Evolutionary conservation across 2,797 vertebrate species (phyloP).

Genomic region (Spheniscus humboldti): DNA sequence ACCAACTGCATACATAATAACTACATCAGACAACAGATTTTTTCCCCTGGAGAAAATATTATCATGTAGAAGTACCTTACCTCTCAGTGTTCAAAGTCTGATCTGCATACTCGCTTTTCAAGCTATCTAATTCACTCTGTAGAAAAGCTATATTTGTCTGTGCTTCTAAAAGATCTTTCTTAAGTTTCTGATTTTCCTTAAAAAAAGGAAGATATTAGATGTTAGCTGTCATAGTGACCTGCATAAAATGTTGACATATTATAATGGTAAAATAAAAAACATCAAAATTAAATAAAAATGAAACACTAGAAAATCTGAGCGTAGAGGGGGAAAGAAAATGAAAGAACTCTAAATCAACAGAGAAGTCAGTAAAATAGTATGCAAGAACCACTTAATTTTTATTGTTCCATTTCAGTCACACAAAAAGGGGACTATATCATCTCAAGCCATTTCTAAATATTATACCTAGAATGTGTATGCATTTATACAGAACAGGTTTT

Average conservation of each 20-base stretch:
- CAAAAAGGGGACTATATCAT: neutral
- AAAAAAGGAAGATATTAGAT: neutral
- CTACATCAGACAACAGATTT: neutral
- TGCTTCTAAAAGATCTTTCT: conserved; percentile 91
- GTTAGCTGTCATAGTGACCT: neutral
- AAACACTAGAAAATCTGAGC: neutral
- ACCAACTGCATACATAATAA: neutral
- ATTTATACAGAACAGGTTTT: neutral
- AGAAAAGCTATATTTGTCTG: conserved; percentile 91
- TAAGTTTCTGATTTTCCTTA: conserved; percentile 93
- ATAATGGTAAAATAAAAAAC: neutral
- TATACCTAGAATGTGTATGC: neutral
- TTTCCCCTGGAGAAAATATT: neutral
- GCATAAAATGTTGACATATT: neutral
- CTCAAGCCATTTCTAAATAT: neutral
- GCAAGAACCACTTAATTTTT: neutral
- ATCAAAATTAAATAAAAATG: neutral
- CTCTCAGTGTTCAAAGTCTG: conserved; percentile 89
- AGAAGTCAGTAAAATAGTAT: neutral
- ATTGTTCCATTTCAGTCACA: neutral
- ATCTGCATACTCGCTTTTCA: conserved; percentile 93
- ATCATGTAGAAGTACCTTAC: conserved; percentile 67
- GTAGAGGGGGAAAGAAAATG: neutral
- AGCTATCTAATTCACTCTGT: conserved; percentile 90
- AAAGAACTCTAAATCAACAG: neutral